Base-by-base conservation (phyloP, 2,113 vertebrate species). In the Xerus inauris region DNA sequence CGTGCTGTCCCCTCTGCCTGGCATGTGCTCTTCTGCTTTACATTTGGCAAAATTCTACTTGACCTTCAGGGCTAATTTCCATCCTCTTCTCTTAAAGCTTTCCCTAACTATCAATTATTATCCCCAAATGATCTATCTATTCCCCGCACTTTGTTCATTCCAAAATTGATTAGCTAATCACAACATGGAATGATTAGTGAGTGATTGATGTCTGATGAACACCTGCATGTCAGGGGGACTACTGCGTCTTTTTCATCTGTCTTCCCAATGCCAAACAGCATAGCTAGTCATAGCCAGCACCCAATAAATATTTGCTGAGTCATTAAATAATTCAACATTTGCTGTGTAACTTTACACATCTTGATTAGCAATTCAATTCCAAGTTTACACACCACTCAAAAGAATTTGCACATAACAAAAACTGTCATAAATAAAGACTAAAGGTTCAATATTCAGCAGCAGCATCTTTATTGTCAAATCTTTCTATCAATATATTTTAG, bases 261-360 rank as follows among this genome's bases (percentile, higher is more conserved):
- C 77, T 80, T 87, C 49, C 40, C 45, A 28, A 49, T 62, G 75
- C 57, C 30, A 54, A 79, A 72, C 11, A 72, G 40, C 87, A 20
- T 40, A 59, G 16, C 86, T 73, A 49, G 35, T 8, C 40, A 80
- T 3, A 87, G 45, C 89, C 59, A 87, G 65, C 35, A 84, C 57
- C 20, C 90, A 32, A 91, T 94, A 83, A 96, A 87, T 94, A 94
- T 84, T 95, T 96, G 86, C 89, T 95, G 73, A 96, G 94, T 35
- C 93, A 49, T 95, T 96, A 91, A 97, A 97, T 96, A 97, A 97
- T 95, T 73, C 77, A 97, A 82, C 83, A 94, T 72, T 95, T 87
- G 38, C 42, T 92, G 75, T 76, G 57, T 51, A 96, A 95, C 73
- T 75, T 54, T 94, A 93, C 30, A 92, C 49, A 51, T 42, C 71